Conservation (phyloP, 2,888 invertebrate genomes). For the Sminthurinus aureus region DNA sequence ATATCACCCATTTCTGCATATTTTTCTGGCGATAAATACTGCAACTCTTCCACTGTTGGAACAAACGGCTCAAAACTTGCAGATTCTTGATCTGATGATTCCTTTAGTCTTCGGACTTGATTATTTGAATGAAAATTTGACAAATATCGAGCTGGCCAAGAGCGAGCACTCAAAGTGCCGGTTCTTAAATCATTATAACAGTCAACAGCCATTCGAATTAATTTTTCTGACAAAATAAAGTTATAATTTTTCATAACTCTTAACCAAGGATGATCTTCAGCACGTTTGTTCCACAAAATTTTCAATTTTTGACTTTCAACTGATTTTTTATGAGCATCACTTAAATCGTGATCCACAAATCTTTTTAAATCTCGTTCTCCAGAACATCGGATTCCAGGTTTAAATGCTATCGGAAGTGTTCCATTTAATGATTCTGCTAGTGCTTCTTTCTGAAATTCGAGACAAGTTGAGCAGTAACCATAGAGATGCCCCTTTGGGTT, state of each 20-base stretch:
- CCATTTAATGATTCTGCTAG: neutral
- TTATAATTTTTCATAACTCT: neutral
- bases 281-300: neutral
- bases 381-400: neutral
- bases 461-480: neutral
- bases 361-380: neutral
- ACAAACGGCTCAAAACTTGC: neutral
- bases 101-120: neutral
- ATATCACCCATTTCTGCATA: neutral
- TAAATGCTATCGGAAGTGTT: neutral
- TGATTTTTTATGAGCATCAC: neutral
- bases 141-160: slow-evolving; percentile 5
- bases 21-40: slow-evolving; percentile 8
- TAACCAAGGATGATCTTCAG: neutral
- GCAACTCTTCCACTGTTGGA: neutral
- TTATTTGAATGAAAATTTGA: neutral
- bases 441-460: neutral
- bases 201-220: neutral
- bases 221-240: neutral
- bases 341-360: neutral
- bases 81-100: neutral
- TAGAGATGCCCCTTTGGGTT: neutral
- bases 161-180: neutral
- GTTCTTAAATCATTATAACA: slow-evolving; percentile 13
- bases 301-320: neutral